These are phyloP conservation scores for Momotus momota DNA, from an alignment of 2,797 vertebrate species.

Conservation along the genomic window DNA sequence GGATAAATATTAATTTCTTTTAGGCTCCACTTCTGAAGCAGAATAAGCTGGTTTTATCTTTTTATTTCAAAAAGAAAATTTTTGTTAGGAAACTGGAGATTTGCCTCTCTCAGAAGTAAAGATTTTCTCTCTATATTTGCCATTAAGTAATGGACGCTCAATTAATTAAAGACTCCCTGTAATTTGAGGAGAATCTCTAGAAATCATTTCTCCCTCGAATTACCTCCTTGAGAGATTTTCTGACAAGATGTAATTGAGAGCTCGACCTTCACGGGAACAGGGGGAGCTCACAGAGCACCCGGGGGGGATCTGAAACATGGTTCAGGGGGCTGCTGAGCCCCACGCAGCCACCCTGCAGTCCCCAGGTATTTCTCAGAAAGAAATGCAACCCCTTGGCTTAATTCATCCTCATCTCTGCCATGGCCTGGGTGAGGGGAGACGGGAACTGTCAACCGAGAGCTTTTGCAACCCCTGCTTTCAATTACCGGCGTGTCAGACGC, in stretches of 20 bases:
- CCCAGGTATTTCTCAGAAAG: background rate
- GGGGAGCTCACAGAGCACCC: background rate
- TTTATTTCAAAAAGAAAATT: background rate
- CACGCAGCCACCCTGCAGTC: background rate
- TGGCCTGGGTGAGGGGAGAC: background rate
- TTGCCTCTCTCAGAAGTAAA: background rate
- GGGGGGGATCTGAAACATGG: fast-evolving
- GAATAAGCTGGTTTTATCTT: background rate
- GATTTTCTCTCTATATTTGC: background rate
- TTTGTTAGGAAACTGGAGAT: background rate
- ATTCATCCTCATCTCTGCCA: background rate
- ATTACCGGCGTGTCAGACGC: background rate
- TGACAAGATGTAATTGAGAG: background rate
- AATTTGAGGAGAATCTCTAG: background rate
- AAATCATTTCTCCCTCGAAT: background rate
- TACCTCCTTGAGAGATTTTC: background rate
- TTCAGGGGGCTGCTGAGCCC: fast-evolving
- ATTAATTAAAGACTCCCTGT: background rate
- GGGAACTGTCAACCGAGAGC: background rate
- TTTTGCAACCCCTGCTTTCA: background rate
- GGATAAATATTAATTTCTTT: background rate
- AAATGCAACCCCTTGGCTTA: background rate
- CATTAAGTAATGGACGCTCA: background rate
- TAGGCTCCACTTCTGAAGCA: background rate
- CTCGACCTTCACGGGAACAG: fast-evolving